Evolutionary conservation across 2,113 vertebrate genomes (phyloP), one percentile per base, ranked within the genome.

Genomic region (Choloepus hoffmanni): DNA sequence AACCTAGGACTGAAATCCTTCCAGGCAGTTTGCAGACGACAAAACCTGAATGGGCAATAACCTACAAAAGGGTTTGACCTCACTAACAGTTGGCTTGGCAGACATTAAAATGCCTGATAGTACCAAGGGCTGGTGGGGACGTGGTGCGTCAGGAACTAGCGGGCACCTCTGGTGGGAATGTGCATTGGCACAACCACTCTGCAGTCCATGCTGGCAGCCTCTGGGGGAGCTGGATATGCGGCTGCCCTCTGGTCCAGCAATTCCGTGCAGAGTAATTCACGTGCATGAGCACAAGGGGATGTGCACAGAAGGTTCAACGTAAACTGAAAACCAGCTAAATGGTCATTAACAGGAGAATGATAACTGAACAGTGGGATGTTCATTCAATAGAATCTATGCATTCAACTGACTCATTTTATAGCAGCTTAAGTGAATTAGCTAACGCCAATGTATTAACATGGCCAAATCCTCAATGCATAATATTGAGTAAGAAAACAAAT

Each of bases 341-440:
- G 18, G 3, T 60, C 19, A 0, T 11, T 6, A 15, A 5, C 63
- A 43, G 90, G n/a, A 40, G 26, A 73, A 2, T 6, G 21, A 21
- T 0, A 0, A 18, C 45, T 0, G 26, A 21, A 2, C 0, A 11
- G 73, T 36, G 5, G n/a, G 2, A 0, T 1, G 67, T 3, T 30
- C 62, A 12, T 7, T 53, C 55, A 28, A 3, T 0, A 30, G 26
- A n/a, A 15, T 1, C 4, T 1, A 1, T 30, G n/a, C 58, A 14
- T 1, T 12, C 14, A 1, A 5, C 1, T 45, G 81, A n/a, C 50
- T 68, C 3, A 23, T 6, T 40, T 48, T 30, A 36, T 0, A 84
- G 70, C 26, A 16, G 76, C 76, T 33, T 55, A 7, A 11, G 24
- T 1, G n/a, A 21, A 30, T 5, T 48, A 67, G 28, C 24, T 24